Base-by-base conservation (phyloP, 2,797 vertebrate species). In the Anableps anableps region DNA sequence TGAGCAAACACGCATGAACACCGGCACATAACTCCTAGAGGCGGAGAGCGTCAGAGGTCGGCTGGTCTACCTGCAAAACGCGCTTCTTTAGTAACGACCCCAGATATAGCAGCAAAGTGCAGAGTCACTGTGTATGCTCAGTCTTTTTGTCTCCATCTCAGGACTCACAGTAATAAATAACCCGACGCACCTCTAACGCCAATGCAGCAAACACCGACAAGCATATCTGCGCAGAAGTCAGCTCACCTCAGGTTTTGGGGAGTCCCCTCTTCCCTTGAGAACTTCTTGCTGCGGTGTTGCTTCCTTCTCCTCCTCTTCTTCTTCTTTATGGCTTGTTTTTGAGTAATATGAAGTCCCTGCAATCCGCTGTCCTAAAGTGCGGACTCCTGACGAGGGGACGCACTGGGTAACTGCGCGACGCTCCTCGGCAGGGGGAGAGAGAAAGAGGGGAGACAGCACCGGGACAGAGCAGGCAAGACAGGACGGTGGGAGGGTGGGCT, bases 241-340 rank as follows among this genome's bases (percentile, higher is more conserved):
- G 77, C 94, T 95, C 85, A 95, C 94, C 94, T 93, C 83, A 82
- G 92, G 86, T 87, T 92, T 85, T 84, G 87, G 92, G 89, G 91
- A 89, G 91, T 83, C 85, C 92, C 90, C 87, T 88, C 82, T 86
- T 88, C 75, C 87, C 90, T 83, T 88, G 81, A 89, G 79, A 73
- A 58, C 77, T 82, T 60, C 55, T 74, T 64, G 60, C 58, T 82
- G 74, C 60, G 5, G 76, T 66, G 23, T 50, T 29, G 68, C 50
- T 64, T 34, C 45, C 75, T 72, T 2, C 64, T 66, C 47, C 73
- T 85, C 79, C 73, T 51, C 41, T 29, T 43, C 17, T 74, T 78
- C 0, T 62, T 48, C 60, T 36, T 80, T 74, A 8, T 47, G 41
- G 74, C 55, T 83, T 77, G 80, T 83, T 16, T 14, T 74, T 48